Evolutionary conservation across 2,113 vertebrate species (phyloP).

Genomic region (Pitta sordida): DNA sequence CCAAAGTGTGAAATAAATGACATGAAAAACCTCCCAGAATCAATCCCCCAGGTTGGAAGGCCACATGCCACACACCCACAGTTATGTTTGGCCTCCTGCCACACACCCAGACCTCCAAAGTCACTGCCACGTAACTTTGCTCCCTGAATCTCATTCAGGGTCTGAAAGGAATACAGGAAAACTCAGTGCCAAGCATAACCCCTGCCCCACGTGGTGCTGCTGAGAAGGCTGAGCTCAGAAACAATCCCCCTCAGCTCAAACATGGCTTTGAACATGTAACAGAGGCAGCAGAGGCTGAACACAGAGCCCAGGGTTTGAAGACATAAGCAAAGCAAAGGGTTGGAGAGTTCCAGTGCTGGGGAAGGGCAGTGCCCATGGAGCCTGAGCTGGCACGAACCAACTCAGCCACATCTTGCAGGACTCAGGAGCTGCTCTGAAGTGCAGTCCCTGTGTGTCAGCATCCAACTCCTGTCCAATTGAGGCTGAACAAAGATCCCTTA

Average conservation of each 20-base stretch:
- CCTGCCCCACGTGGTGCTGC: not conserved
- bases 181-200: not conserved
- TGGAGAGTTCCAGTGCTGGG: not conserved
- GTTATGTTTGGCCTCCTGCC: not conserved
- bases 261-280: not conserved
- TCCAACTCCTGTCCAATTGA: not conserved
- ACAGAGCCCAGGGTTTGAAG: accelerated
- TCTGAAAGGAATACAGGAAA: not conserved
- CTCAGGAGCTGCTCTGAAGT: not conserved
- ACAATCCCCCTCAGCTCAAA: not conserved
- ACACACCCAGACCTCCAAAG: not conserved
- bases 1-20: not conserved
- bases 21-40: not conserved
- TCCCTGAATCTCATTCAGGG: not conserved
- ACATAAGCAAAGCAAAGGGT: not conserved
- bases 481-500: not conserved
- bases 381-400: not conserved
- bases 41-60: not conserved
- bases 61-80: not conserved
- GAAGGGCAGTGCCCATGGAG: not conserved
- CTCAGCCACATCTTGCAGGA: not conserved
- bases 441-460: not conserved
- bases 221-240: not conserved
- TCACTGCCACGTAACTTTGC: not conserved
- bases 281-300: not conserved